A percentile compares a stretch with the other conserved stretches of the same genome.
Conservation (phyloP, 2,113 vertebrate species). For the Malurus cyaneus region DNA sequence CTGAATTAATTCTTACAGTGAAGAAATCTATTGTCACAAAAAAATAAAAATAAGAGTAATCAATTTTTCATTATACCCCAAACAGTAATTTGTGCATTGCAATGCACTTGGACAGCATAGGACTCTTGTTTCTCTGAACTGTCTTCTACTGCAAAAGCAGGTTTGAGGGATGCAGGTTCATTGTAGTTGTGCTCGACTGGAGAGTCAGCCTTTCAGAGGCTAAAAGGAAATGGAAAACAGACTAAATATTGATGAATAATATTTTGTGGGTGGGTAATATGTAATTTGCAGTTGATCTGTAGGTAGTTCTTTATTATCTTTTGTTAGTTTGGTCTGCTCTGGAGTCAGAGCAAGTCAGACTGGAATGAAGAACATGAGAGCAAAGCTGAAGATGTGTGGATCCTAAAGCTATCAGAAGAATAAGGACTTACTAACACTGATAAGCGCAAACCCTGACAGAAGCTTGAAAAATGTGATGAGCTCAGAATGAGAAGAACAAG, state of each 20-base stretch:
- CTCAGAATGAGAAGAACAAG: conserved; percentile 69
- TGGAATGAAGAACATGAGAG: conserved; percentile 77
- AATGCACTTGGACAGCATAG: not conserved
- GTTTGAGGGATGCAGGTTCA: not conserved
- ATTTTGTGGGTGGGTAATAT: conserved; percentile 23
- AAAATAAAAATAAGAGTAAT: not conserved
- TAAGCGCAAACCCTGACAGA: conserved; percentile 68
- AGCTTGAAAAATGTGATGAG: conserved; percentile 70
- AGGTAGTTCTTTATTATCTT: conserved; percentile 78
- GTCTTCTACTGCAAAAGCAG: not conserved
- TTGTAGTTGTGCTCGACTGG: not conserved
- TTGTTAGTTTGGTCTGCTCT: conserved; percentile 83
- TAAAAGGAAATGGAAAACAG: not conserved
- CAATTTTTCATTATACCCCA: not conserved
- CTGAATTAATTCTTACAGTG: not conserved
- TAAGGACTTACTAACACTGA: conserved; percentile 75
- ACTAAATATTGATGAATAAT: not conserved
- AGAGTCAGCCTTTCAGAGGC: not conserved
- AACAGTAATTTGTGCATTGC: not conserved
- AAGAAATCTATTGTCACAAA: not conserved
- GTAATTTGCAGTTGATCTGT: conserved; percentile 44
- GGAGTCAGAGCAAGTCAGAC: conserved; percentile 77
- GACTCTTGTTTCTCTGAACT: not conserved
- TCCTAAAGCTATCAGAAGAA: conserved; percentile 81
- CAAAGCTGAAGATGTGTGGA: conserved; percentile 74